Evolutionary conservation across 2,113 vertebrate genomes (phyloP).

Genomic region (Lophotis ruficrista): DNA sequence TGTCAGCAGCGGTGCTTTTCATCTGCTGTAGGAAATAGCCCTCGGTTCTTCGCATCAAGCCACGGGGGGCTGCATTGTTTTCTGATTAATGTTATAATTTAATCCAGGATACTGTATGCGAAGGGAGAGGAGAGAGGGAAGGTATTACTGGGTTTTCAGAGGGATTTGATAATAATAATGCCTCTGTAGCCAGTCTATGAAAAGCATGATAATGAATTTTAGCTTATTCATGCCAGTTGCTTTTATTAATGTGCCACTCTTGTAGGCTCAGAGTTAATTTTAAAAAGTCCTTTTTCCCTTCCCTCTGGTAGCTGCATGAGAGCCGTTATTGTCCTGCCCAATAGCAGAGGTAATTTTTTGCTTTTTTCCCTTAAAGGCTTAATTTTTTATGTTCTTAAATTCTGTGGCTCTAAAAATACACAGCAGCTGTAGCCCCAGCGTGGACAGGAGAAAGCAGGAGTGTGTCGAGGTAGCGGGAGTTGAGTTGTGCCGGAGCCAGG

Average conservation of each 20-base stretch:
- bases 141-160: constrained; percentile 44
- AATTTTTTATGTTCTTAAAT: not conserved
- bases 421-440: not conserved
- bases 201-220: constrained; percentile 30
- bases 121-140: not conserved
- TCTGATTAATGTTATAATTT: constrained; percentile 40
- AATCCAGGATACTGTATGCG: not conserved
- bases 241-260: constrained; percentile 14
- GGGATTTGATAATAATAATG: constrained; percentile 38
- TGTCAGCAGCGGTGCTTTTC: not conserved
- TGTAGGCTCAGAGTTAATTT: not conserved
- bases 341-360: not conserved
- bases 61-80: constrained; percentile 1
- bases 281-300: not conserved
- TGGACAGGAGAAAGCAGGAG: not conserved
- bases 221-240: not conserved
- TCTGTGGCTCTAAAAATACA: not conserved
- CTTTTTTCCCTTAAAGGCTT: not conserved
- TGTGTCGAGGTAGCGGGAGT: not conserved
- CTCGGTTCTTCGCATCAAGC: not conserved
- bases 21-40: not conserved
- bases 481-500: not conserved
- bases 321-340: not conserved
- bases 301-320: not conserved
- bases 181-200: not conserved